phyloP scores from a whole-genome alignment of 2,113 vertebrate genomes.

The Sigmodon hispidus region DNA sequence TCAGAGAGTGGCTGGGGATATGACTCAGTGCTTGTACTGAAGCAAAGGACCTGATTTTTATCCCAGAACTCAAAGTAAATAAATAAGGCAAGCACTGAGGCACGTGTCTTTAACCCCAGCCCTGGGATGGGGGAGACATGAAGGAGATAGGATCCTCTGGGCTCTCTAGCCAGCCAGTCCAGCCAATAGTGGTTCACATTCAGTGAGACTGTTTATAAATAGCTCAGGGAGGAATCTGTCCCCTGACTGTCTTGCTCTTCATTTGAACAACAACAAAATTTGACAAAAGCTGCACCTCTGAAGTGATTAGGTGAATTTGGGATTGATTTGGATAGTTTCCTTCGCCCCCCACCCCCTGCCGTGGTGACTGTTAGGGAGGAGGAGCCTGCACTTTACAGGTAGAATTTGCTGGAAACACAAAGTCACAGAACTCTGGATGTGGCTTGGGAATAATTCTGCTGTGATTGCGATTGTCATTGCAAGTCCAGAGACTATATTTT shows the following conservation, averaged over 20 bases:
- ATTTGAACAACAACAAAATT: background rate
- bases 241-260: background rate
- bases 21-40: background rate
- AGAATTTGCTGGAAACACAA: background rate
- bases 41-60: background rate
- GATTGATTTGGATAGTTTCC: background rate
- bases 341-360: no score
- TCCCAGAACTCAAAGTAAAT: background rate
- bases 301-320: background rate
- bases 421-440: background rate
- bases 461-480: background rate
- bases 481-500: background rate
- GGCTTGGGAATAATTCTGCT: background rate
- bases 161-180: background rate
- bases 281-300: background rate
- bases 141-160: background rate
- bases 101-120: background rate
- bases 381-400: no score
- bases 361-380: background rate
- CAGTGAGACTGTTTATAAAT: background rate
- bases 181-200: background rate
- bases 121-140: background rate
- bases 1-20: background rate
- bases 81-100: background rate
- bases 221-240: background rate